Evolutionary conservation across 2,797 vertebrate species (phyloP).

Genomic region (Phyllotis vaccarum): DNA sequence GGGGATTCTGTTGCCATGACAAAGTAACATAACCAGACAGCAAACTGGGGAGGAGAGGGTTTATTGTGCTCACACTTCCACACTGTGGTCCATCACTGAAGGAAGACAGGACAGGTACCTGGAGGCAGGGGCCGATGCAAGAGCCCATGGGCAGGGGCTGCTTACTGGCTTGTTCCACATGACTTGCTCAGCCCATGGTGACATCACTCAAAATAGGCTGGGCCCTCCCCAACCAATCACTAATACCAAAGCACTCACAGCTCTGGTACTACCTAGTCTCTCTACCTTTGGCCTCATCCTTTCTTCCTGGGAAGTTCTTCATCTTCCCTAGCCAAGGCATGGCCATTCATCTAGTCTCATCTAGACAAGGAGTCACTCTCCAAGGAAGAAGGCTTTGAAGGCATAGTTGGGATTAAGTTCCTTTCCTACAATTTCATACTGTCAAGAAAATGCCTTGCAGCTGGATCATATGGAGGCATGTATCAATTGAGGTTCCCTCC

Average conservation of each 20-base stretch:
- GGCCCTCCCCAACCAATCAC: background rate
- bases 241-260: background rate
- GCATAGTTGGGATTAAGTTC: background rate
- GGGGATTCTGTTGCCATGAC: background rate
- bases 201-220: background rate
- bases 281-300: background rate
- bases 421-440: constrained; percentile 49
- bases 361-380: background rate
- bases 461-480: background rate
- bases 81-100: background rate
- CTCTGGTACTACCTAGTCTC: background rate
- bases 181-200: background rate
- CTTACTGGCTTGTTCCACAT: background rate
- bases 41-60: background rate
- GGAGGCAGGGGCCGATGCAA: background rate
- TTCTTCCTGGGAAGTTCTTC: background rate
- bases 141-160: background rate
- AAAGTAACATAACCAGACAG: background rate
- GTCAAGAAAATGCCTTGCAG: background rate
- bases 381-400: constrained; percentile 39
- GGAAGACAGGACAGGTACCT: background rate
- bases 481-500: background rate
- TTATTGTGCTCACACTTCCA: background rate
- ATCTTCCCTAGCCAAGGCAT: background rate
- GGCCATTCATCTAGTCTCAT: background rate